Base-by-base conservation (phyloP, 2,113 vertebrate species). In the Otocyon megalotis region DNA sequence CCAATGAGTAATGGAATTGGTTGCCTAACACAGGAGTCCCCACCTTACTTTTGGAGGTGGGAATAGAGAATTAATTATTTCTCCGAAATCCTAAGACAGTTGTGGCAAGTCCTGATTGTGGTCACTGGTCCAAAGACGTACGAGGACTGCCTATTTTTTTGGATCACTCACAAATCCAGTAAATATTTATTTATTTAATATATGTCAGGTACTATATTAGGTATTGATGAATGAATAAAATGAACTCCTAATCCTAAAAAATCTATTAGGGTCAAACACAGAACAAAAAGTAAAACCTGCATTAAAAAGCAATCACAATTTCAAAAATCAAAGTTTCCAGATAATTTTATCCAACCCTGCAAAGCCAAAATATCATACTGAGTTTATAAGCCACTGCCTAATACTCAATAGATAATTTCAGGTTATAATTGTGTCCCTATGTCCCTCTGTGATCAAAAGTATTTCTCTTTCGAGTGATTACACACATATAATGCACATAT, bases 241-340 rank as follows among this genome's bases (percentile, higher is more conserved):
- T 54, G 69, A 94, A 82, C 16, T 65, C 3, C 26, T 54, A 92
- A 79, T 2, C 7, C 9, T 90, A 35, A 82, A 86, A 86, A 95
- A 65, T 67, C 76, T 26, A 89, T 71, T 79, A 71, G 22, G 19
- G 35, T 71, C 43, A 89, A 94, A 88, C 8, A 77, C 60, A 74
- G 48, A 96, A 82, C 8, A 93, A 69, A 74, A 72, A 72, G 17
- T 35, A 85, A 93, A 91, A 83, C 5, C n/a, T 88, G 83, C 1
- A 92, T 95, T 88, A 92, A 97, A 96, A 85, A 80, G 24, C 24
- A 90, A 69, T 74, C 56, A 77, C 17, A 80, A 93, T 58, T 97
- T 93, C 32, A 65, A 91, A 97, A 92, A 48, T 28, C 22, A 58
- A 62, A 92, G 43, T 54, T 95, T 89, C 65, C 62, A 82, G 63